Conservation (phyloP, 2,797 vertebrate species). For the Esox lucius region DNA sequence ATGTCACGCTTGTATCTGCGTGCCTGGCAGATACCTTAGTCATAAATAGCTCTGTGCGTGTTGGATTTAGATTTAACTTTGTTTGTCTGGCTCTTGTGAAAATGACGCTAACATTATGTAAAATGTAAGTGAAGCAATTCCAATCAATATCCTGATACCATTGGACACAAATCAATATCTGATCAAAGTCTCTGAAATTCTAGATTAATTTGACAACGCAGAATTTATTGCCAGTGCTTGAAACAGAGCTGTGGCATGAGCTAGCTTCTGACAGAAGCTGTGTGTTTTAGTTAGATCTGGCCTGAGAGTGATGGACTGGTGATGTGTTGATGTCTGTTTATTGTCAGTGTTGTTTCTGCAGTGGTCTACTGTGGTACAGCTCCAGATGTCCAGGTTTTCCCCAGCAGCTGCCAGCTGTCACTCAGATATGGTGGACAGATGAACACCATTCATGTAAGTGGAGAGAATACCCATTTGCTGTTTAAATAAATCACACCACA, state of each 20-base stretch:
- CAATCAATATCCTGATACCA: not conserved
- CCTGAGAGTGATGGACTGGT: not conserved
- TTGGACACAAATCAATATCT: not conserved
- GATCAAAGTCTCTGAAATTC: conserved; percentile 1
- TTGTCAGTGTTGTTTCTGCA: not conserved
- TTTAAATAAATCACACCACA: conserved; percentile 11
- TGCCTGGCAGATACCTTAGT: too few species aligned
- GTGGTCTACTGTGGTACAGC: not conserved
- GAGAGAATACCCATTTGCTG: not conserved
- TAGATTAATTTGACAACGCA: not conserved
- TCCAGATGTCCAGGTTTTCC: not conserved
- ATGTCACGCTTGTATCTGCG: too few species aligned
- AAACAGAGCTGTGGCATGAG: not conserved
- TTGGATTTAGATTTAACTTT: too few species aligned
- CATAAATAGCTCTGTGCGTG: too few species aligned
- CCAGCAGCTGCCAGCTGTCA: not conserved
- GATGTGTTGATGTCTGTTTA: not conserved
- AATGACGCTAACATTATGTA: too few species aligned
- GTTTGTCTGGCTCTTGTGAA: too few species aligned
- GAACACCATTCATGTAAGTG: not conserved
- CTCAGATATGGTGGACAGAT: not conserved
- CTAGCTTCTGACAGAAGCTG: not conserved
- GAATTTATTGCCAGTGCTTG: not conserved
- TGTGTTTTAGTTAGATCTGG: not conserved
- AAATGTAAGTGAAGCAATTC: not conserved